These are phyloP conservation scores for Drosophila pegasa DNA, from an alignment of 2,888 invertebrate genomes.

Conservation along the genomic window DNA sequence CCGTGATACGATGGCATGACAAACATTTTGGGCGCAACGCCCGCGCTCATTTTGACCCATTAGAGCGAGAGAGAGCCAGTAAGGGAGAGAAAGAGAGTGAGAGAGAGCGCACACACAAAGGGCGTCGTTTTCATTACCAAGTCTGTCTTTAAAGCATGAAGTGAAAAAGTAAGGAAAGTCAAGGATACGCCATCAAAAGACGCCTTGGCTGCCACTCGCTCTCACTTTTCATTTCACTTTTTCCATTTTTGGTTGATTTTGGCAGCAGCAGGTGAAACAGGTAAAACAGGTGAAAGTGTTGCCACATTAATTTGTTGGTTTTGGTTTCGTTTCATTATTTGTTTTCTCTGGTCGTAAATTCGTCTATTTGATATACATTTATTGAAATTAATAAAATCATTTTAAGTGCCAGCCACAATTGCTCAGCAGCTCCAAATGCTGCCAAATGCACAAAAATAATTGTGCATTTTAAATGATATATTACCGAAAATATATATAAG, in stretches of 20 bases:
- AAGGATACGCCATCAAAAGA: constrained; percentile 72
- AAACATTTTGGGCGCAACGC: constrained; percentile 76
- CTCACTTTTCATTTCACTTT: constrained; percentile 75
- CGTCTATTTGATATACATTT: constrained; percentile 5
- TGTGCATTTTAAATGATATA: constrained; percentile 19
- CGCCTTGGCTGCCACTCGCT: constrained; percentile 56
- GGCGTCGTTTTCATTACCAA: constrained; percentile 76
- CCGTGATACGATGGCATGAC: constrained; percentile 61
- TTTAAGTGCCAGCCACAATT: constrained; percentile 16
- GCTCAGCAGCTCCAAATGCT: constrained; percentile 9
- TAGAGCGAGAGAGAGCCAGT: constrained; percentile 31
- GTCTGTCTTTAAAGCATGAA: constrained; percentile 61
- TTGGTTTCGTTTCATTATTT: constrained; percentile 10
- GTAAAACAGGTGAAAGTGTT: constrained; percentile 36
- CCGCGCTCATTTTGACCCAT: constrained; percentile 49
- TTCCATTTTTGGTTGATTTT: constrained; percentile 10
- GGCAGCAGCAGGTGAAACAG: constrained; percentile 3
- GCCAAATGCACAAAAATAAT: constrained; percentile 10
- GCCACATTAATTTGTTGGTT: constrained; percentile 30
- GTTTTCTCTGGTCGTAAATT: neutral
- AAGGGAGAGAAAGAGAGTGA: too few relatives aligned
- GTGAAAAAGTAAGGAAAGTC: constrained; percentile 75
- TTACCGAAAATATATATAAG: neutral
- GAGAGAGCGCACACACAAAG: constrained; percentile 47
- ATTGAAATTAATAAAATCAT: constrained; percentile 29